Evolutionary conservation across 2,797 vertebrate genomes (phyloP), one percentile per base, ranked within the genome.

Genomic region (Furcifer pardalis): DNA sequence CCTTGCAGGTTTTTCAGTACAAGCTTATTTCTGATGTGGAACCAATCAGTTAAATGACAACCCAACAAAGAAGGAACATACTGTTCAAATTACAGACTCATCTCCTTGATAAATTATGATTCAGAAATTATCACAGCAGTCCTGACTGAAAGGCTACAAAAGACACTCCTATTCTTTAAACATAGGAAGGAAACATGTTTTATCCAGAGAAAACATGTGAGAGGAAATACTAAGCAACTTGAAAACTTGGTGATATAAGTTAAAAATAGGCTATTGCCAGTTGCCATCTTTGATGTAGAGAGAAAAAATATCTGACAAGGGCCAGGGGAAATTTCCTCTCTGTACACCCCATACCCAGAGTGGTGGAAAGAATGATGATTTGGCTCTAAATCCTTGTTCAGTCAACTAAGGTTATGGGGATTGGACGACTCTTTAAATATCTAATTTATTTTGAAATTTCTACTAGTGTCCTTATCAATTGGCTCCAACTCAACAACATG

Each of bases 1-100:
- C 44, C 44, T 15, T 49, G 72, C 72, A 74, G 72, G 27, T 52
- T 74, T 52, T 21, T 2, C 30, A 32, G 46, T 44, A 74, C 72
- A 52, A 49, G 27, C 44, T 7, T 74, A 21, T 49, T 52, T 52
- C 46, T 74, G 72, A 74, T 77, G 56, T 56, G 37, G 35, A 77
- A 40, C 75, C 56, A 62, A 77, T 77, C 52, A 77, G 35, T 60
- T 59, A 77, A 40, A 60, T 77, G 56, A 40, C 75, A 77, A 77
- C 35, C 35, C 52, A 77, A 40, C 46, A 74, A 74, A 60, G 56
- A 40, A 77, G 30, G 37, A 60, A 60, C 75, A 37, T 77, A 42
- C 56, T 62, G 35, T 30, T 77, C 17, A 74, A 74, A 19, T 74
- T 74, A 74, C 44, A n/a, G 23, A 52, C 30, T n/a, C 44, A 74